Evolutionary conservation across 2,113 vertebrate species (phyloP), one percentile per base, ranked within the genome.

Genomic region (Caloenas nicobarica): DNA sequence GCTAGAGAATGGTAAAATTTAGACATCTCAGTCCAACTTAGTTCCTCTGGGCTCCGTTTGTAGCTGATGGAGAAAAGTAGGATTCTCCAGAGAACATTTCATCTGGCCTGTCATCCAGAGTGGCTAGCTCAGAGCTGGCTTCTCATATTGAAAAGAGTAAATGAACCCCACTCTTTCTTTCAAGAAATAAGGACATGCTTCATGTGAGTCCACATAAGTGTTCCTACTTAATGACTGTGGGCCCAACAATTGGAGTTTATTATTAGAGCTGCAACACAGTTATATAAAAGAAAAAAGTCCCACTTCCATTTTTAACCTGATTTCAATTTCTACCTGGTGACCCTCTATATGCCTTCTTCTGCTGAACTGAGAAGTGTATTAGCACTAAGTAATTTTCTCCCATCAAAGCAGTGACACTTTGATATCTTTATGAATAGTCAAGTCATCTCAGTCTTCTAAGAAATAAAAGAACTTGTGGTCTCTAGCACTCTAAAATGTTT

Each of bases 141-240:
- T 53, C 24, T 16, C 14, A 6, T 8, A 6, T 11, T 62, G 25
- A 68, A 61, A 56, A 56, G 7, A 38, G 16, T 28, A 71, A 84
- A 33, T 10, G 40, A 61, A 25, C 3, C 14, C 13, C 14, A 51
- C 4, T 51, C 8, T 50, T 70, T 26, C 34, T n/a, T 34, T 65
- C 10, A 44, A 38, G 61, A 90, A 44, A 13, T 31, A 70, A 50
- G 16, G 57, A 29, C 13, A 13, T 9, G 10, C 13, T 74, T 44
- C 33, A 16, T 24, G 18, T 25, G 36, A 28, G 40, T 29, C 9
- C 2, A 0, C 2, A 1, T 10, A 53, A 25, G 12, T 70, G 33
- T 26, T 79, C 61, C 25, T 62, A 5, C 4, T 84, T 50, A 40
- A 70, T 7, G 13, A 36, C 21, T 6, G 8, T 13, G 15, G 26